Percentiles rank a stretch among this genome's conserved stretches.
Evolutionary conservation across 2,888 invertebrate genomes (phyloP).

Genomic region (Proisotoma minuta): DNA sequence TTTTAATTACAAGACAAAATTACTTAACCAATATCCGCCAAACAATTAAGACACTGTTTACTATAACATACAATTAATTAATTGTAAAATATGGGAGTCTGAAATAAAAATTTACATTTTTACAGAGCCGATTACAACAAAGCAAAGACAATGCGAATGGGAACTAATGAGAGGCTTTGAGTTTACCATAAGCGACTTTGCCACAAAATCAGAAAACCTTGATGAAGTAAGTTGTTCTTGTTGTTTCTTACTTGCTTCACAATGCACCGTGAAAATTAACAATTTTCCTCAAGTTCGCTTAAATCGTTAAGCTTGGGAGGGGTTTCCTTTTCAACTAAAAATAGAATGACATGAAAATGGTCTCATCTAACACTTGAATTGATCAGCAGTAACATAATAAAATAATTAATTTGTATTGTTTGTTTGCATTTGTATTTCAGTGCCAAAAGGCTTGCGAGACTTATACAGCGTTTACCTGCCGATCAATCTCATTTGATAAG

Average conservation of each 20-base stretch:
- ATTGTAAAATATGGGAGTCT: too few relatives aligned
- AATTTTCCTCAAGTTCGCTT: too few relatives aligned
- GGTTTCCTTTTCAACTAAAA: neutral
- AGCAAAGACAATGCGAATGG: constrained; percentile 46
- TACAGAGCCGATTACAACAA: constrained; percentile 33
- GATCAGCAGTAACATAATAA: too few relatives aligned
- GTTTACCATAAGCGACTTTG: constrained; percentile 43
- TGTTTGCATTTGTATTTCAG: constrained; percentile 41
- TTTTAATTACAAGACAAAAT: too few relatives aligned
- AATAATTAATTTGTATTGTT: too few relatives aligned
- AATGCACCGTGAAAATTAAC: neutral
- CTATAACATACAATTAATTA: too few relatives aligned
- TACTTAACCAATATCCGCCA: too few relatives aligned
- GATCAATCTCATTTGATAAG: constrained; percentile 49
- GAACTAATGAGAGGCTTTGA: constrained; percentile 44
- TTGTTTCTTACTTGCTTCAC: neutral
- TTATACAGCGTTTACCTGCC: constrained; percentile 49
- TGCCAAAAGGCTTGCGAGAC: constrained; percentile 49
- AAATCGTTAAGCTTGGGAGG: too few relatives aligned
- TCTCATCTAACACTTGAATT: too few relatives aligned
- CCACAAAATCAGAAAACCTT: constrained; percentile 37
- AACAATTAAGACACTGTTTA: too few relatives aligned
- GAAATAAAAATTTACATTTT: too few relatives aligned
- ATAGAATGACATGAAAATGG: neutral
- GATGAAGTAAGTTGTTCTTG: constrained; percentile 35